Evolutionary conservation across 2,888 invertebrate species (phyloP).

Genomic region (Quadriops clusia): DNA sequence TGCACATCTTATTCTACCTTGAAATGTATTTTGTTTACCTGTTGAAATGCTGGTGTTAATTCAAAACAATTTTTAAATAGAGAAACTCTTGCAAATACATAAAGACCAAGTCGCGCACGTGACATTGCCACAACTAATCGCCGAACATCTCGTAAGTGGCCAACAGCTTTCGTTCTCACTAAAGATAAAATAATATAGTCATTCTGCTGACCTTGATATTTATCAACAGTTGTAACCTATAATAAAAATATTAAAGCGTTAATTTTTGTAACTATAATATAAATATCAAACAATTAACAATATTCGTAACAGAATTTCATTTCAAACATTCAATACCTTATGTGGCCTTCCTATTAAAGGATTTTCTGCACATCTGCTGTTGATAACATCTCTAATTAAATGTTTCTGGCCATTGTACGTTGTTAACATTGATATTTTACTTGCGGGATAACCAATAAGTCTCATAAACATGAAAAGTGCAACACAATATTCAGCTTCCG

Average conservation of each 20-base stretch:
- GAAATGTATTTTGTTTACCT: constrained; percentile 41
- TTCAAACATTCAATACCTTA: constrained; percentile 46
- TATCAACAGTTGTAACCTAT: constrained; percentile 89
- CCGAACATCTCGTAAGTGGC: constrained; percentile 91
- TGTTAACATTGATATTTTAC: constrained; percentile 92
- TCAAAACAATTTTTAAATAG: constrained; percentile 96
- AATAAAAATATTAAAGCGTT: constrained; percentile 2
- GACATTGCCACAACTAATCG: constrained; percentile 97
- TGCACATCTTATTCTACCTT: too few species aligned
- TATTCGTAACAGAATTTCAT: constrained; percentile 4
- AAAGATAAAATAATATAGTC: constrained; percentile 94
- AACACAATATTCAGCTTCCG: constrained; percentile 89
- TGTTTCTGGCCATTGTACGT: constrained; percentile 99
- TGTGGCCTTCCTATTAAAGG: constrained; percentile 88
- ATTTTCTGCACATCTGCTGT: constrained; percentile 85
- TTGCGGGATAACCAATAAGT: constrained; percentile 89
- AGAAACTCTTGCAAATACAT: constrained; percentile 85
- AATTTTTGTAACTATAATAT: not conserved
- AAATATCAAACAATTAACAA: not conserved
- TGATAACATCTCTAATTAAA: constrained; percentile 89
- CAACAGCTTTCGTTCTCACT: constrained; percentile 93
- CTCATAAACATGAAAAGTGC: constrained; percentile 98
- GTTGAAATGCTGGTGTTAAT: constrained; percentile 87
- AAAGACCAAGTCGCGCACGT: constrained; percentile 89
- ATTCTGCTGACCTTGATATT: constrained; percentile 99